Evolutionary conservation across 1,140 invertebrate species (phyloP).

Genomic region (Pseudomyrmex gracilis): DNA sequence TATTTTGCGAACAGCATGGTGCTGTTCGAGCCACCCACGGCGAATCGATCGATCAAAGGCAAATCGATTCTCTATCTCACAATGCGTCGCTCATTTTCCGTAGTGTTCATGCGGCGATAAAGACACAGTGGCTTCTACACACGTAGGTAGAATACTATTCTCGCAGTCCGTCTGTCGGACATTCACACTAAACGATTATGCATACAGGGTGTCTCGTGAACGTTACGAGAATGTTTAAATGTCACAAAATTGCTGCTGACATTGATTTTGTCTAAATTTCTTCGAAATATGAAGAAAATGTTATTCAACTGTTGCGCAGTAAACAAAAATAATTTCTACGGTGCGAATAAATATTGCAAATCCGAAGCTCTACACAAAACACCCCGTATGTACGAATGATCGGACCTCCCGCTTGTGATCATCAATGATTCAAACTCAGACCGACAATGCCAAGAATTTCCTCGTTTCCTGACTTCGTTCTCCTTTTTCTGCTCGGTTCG

Average conservation of each 20-base stretch:
- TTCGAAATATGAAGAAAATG: not conserved
- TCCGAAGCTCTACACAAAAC: conserved; percentile 20
- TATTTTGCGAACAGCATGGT: conserved; percentile 45
- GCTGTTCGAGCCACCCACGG: conserved; percentile 51
- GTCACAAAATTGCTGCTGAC: not conserved
- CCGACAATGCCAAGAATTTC: conserved; percentile 70
- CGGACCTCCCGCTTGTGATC: conserved; percentile 73
- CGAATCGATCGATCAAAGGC: conserved; percentile 61
- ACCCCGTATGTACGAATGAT: conserved; percentile 56
- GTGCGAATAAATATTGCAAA: not conserved
- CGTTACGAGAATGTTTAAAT: not conserved
- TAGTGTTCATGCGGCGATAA: conserved; percentile 63
- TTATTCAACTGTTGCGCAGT: not conserved
- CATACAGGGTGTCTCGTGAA: conserved; percentile 26
- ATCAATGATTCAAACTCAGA: conserved; percentile 72
- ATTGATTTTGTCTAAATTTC: not conserved
- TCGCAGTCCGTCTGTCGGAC: conserved; percentile 45
- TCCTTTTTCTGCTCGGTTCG: conserved; percentile 53
- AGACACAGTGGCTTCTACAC: conserved; percentile 53
- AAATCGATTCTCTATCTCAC: conserved; percentile 59
- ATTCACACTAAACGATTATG: conserved; percentile 52
- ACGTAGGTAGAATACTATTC: conserved; percentile 36
- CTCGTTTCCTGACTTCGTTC: conserved; percentile 53
- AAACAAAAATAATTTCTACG: not conserved
- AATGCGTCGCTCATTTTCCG: conserved; percentile 64